Evolutionary conservation across 2,888 invertebrate genomes (phyloP).

Genomic region (Proisotoma minuta): DNA sequence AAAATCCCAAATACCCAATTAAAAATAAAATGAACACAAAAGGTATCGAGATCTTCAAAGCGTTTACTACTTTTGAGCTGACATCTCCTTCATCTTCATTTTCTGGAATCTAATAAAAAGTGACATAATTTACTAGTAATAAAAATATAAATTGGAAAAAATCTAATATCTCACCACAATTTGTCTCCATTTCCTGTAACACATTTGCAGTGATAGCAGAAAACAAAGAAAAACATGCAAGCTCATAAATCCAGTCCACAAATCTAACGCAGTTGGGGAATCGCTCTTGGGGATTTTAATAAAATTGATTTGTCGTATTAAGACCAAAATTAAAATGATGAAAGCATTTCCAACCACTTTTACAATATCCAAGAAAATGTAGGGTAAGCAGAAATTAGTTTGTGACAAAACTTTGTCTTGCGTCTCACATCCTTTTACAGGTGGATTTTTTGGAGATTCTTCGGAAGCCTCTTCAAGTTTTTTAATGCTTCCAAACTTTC

Average conservation of each 20-base stretch:
- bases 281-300: constrained; percentile 29
- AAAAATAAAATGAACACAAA: constrained; percentile 26
- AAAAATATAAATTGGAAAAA: constrained; percentile 13
- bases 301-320: constrained; percentile 36
- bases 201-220: constrained; percentile 24
- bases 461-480: constrained; percentile 13
- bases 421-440: background rate
- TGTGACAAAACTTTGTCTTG: background rate
- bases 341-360: constrained; percentile 35
- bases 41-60: constrained; percentile 31
- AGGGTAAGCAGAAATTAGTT: background rate
- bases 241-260: constrained; percentile 34
- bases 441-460: background rate
- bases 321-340: constrained; percentile 24
- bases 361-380: constrained; percentile 17
- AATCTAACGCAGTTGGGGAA: constrained; percentile 38
- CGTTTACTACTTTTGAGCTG: constrained; percentile 14
- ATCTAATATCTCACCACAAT: background rate
- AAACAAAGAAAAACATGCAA: constrained; percentile 26
- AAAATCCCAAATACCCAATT: constrained; percentile 28
- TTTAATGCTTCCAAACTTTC: too few relatives aligned
- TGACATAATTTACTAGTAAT: background rate
- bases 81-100: background rate
- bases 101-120: background rate
- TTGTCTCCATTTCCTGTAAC: constrained; percentile 13